Evolutionary conservation across 2,113 vertebrate genomes (phyloP).

Genomic region (Picathartes gymnocephalus): DNA sequence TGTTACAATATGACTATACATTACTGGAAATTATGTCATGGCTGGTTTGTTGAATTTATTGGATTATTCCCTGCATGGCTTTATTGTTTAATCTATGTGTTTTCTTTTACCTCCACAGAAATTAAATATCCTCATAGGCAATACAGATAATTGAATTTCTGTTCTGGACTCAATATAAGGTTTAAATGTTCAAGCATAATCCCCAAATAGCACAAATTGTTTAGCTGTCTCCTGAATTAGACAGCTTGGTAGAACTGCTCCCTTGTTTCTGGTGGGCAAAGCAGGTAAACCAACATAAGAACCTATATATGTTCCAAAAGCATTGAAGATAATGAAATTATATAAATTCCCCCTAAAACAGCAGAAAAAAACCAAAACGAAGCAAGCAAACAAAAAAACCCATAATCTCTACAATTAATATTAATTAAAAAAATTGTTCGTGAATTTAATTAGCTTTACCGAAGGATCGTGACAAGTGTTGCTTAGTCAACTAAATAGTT

Average conservation of each 20-base stretch:
- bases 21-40: not conserved
- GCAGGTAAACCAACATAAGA: not conserved
- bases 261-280: not conserved
- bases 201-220: not conserved
- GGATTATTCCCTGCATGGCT: not conserved
- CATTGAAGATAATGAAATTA: not conserved
- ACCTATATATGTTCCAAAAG: not conserved
- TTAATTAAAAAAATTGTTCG: not conserved
- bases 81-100: not conserved
- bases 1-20: not conserved
- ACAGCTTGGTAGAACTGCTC: not conserved
- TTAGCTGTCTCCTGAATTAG: not conserved
- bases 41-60: not conserved
- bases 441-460: not conserved
- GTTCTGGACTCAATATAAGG: not conserved
- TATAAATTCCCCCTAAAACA: not conserved
- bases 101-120: not conserved
- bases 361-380: not conserved
- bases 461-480: not conserved
- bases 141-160: constrained; percentile 21
- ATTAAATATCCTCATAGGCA: not conserved
- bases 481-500: not conserved
- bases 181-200: not conserved
- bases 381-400: not conserved
- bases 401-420: not conserved